These are phyloP conservation scores for Unio delphinus DNA, from an alignment of 2,888 invertebrate species.

Conservation along the genomic window DNA sequence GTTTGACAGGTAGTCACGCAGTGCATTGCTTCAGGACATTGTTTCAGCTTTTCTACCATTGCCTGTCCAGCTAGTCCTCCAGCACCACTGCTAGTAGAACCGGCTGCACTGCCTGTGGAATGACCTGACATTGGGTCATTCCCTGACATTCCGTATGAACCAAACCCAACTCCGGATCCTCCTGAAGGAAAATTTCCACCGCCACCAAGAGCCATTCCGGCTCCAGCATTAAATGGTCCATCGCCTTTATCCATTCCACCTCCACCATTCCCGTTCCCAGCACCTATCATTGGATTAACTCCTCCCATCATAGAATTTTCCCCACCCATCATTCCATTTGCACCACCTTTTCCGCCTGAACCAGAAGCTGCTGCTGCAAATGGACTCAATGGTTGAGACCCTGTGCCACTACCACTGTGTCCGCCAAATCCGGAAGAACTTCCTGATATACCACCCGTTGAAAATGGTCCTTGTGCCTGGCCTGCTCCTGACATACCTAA, in stretches of 20 bases:
- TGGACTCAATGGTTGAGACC: slow-evolving; percentile 22
- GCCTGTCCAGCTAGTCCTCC: slow-evolving; percentile 4
- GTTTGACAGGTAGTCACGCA: slow-evolving; percentile 38
- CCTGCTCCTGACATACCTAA: slow-evolving; percentile 28
- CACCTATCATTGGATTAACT: slow-evolving; percentile 16
- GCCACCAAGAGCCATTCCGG: background rate
- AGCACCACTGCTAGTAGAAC: background rate
- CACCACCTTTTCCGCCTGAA: slow-evolving; percentile 1
- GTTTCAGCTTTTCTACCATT: slow-evolving; percentile 22
- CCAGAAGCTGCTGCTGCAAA: slow-evolving; percentile 16
- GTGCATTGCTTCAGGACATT: slow-evolving; percentile 35
- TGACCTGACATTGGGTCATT: background rate
- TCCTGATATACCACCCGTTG: slow-evolving; percentile 14
- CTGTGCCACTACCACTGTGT: slow-evolving; percentile 5
- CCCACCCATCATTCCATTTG: too few species aligned
- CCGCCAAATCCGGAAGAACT: slow-evolving; percentile 6
- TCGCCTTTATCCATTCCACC: background rate
- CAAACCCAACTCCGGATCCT: background rate
- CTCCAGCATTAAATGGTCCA: background rate
- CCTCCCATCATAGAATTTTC: slow-evolving; percentile 5
- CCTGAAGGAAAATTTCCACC: slow-evolving; percentile 2
- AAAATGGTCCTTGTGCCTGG: slow-evolving; percentile 29
- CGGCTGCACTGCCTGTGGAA: background rate
- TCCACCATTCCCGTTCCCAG: slow-evolving; percentile 7
- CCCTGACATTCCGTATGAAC: background rate